Base-by-base conservation (phyloP, 2,113 vertebrate genomes). In the Neodontobutis hainanensis region DNA sequence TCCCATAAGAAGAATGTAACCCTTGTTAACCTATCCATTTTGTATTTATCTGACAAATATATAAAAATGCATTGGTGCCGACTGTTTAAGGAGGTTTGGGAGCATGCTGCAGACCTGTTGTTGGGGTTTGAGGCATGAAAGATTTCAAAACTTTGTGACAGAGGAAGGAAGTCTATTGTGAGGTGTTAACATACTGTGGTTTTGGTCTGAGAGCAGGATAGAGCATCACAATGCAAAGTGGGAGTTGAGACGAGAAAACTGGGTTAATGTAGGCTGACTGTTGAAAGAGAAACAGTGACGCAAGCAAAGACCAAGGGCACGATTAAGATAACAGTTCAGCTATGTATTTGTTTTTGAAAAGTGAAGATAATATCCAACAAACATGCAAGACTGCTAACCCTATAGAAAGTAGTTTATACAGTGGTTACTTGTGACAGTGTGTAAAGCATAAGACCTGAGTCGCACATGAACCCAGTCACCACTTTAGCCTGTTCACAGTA, bases 121-220 rank as follows among this genome's bases (percentile, higher is more conserved):
- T 55, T 36, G 2, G 14, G 8, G 6, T n/a, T 36, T 27, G 19
- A 27, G 19, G 3, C 19, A 27, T 27, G 3, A 27, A 55, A 36
- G 34, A 3, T 55, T 32, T 36, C 7, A 14, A n/a, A n/a, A 8
- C 14, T 55, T 36, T 8, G 36, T 36, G 52, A 8, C 52, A 55
- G 52, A 55, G 52, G 52, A 55, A 55, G 52, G 52, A 55, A 55
- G 52, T 36, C 32, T 14, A 55, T 35, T 35, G 51, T 12, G 7
- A 36, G 34, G 52, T 35, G 52, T 36, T 27, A 55, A 55, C 34
- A 55, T 35, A 7, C 32, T 55, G 52, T 8, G 52, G 52, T 55
- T 55, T 55, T 8, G 5, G 52, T 38, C 34, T 55, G 34, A 55
- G 34, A n/a, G 34, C 52, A n/a, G 52, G 34, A 53, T 53, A 36